Percentiles rank a stretch among this genome's conserved stretches.
Evolutionary conservation across 1,140 invertebrate species (phyloP).

Genomic region (Cydia strobilella): DNA sequence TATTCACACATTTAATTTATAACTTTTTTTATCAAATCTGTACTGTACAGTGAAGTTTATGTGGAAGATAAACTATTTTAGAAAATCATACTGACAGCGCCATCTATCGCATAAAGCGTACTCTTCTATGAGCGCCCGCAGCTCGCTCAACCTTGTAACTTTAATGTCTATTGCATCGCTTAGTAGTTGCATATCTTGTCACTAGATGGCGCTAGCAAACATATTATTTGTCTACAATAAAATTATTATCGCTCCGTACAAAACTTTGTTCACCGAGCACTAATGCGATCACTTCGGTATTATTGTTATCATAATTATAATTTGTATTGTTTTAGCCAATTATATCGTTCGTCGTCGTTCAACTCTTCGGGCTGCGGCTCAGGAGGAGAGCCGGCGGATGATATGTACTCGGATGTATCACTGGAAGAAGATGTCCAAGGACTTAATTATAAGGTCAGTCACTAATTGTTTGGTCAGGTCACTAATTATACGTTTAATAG

Average conservation of each 20-base stretch:
- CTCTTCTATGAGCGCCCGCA: background rate
- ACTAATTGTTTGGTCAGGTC: conserved; percentile 13
- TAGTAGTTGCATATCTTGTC: conserved; percentile 2
- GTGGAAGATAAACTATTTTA: background rate
- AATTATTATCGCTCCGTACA: too few relatives aligned
- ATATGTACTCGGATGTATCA: conserved; percentile 95
- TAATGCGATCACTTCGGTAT: background rate
- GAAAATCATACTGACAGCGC: conserved; percentile 38
- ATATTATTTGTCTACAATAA: too few relatives aligned
- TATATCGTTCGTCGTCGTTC: conserved; percentile 94
- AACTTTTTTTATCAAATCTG: background rate
- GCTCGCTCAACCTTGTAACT: background rate
- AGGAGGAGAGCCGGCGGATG: conserved; percentile 92
- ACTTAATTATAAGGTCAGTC: conserved; percentile 92
- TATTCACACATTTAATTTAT: background rate
- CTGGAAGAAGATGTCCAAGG: conserved; percentile 95
- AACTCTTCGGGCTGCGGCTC: conserved; percentile 94
- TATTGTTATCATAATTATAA: conserved; percentile 23
- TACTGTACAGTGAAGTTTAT: background rate
- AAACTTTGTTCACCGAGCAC: background rate
- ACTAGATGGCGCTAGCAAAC: conserved; percentile 57
- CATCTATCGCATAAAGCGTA: conserved; percentile 47
- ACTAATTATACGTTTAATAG: background rate
- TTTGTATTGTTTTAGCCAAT: conserved; percentile 84
- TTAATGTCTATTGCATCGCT: conserved; percentile 43